Percentiles rank a stretch among this genome's conserved stretches.
phyloP scores from a whole-genome alignment of 1,140 invertebrate species.

The Brachionus plicatilis region DNA sequence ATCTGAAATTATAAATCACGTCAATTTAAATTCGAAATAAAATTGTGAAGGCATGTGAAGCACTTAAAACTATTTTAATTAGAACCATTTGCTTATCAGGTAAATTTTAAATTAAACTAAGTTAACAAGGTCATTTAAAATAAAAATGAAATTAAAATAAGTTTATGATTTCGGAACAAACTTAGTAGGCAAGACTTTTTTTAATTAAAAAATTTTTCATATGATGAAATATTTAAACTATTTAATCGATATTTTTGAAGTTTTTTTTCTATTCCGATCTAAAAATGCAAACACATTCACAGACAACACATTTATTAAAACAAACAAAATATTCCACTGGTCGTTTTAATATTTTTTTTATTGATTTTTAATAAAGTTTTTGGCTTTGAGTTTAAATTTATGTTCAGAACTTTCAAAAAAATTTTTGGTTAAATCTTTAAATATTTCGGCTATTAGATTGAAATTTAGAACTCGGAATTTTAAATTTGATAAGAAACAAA shows the following conservation, averaged over 20 bases:
- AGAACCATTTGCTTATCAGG: neutral
- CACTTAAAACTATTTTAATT: neutral
- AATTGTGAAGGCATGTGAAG: neutral
- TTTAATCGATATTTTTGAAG: neutral
- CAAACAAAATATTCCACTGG: neutral
- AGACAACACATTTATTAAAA: neutral
- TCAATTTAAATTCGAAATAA: neutral
- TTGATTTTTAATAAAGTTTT: neutral
- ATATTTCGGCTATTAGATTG: neutral
- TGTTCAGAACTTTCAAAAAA: neutral
- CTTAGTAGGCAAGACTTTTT: neutral
- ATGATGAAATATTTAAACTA: neutral
- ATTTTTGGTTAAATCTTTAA: neutral
- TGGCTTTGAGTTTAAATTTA: neutral
- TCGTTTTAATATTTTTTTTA: neutral
- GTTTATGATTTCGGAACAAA: neutral
- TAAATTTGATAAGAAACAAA: neutral
- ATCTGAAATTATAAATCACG: neutral
- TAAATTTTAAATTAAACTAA: neutral
- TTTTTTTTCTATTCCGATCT: neutral
- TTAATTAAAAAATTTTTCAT: neutral
- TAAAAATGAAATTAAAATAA: neutral
- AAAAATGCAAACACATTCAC: neutral
- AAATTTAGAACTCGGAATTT: neutral
- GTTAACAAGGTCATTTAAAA: neutral